phyloP scores from a whole-genome alignment of 1,140 invertebrate genomes.

The Drosophila nebulosa region DNA sequence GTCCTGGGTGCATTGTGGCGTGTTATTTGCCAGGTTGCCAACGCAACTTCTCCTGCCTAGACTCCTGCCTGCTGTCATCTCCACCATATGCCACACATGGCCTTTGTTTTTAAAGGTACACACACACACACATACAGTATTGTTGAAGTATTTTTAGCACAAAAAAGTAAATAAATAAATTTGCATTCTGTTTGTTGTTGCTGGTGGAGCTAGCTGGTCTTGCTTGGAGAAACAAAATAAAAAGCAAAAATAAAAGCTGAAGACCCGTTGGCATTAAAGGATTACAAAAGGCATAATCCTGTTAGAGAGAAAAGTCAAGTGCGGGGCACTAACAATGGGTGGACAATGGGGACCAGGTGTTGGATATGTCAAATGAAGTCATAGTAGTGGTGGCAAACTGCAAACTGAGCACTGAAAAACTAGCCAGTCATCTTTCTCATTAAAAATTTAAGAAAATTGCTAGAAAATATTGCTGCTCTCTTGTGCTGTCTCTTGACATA shows the following conservation, averaged over 20 bases:
- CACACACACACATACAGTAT: slow-evolving; percentile 17
- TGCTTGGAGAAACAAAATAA: neutral
- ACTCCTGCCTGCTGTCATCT: slow-evolving; percentile 17
- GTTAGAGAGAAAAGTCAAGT: slow-evolving; percentile 71
- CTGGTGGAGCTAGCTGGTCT: slow-evolving; percentile 8
- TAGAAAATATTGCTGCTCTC: slow-evolving; percentile 5
- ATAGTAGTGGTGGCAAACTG: slow-evolving; percentile 28
- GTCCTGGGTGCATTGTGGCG: slow-evolving; percentile 57
- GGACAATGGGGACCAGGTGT: slow-evolving; percentile 33
- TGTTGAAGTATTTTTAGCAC: slow-evolving; percentile 57
- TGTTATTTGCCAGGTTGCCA: slow-evolving; percentile 51
- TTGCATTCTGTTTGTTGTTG: slow-evolving; percentile 51
- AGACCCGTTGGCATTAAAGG: slow-evolving; percentile 52
- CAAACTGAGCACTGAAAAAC: too few relatives aligned
- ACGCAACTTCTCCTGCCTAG: neutral
- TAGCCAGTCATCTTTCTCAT: slow-evolving; percentile 24
- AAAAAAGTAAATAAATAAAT: slow-evolving; percentile 62
- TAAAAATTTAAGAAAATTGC: slow-evolving; percentile 25
- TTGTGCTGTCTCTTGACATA: slow-evolving; percentile 30
- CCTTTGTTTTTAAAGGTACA: slow-evolving; percentile 45
- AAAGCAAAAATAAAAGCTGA: slow-evolving; percentile 9
- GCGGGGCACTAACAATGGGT: slow-evolving; percentile 47
- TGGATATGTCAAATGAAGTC: slow-evolving; percentile 43
- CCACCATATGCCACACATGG: slow-evolving; percentile 15
- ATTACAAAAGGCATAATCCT: slow-evolving; percentile 69